Base-by-base conservation (phyloP, 37 sponge, comb jelly and placozoan genomes). In the Bolinopsis microptera region DNA sequence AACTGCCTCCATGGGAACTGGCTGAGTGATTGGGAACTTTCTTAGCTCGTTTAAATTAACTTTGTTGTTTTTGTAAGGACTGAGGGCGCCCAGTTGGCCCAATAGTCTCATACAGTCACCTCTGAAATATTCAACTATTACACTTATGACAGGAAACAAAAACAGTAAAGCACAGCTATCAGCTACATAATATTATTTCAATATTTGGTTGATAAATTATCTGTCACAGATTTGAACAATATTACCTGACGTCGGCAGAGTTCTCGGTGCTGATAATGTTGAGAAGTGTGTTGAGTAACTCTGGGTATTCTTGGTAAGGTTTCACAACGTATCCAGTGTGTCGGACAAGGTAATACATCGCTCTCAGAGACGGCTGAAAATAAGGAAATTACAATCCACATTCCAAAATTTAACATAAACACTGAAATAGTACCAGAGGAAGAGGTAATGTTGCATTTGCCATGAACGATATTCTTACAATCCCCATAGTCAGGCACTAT, bases 11-110 rank as follows among this genome's bases (percentile, higher is more conserved):
- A 36, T 33, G 37, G 82, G 82, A 8, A 80, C 82, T 28, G 82
- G 82, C 22, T 80, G 82, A 36, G 82, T 80, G 37, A 80, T 33
- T 0, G 82, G 82, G 38, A 80, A 80, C 82, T 80, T 80, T 34
- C 38, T 80, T 36, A 80, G 22, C 23, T 80, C 82, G 38, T 80
- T 92, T 16, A 67, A 38, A 68, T 92, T 69, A 67, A 41, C 48
- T 33, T 33, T 80, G 93, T 96, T 96, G 93, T 95, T 94, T 70
- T 98, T 98, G 95, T 98, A 96, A 0, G 99, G 99, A 94, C 97
- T 97, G 39, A 98, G 95, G 18, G 99, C 99, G 36, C 99, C 99
- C 28, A 98, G 94, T 21, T 97, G 94, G 28, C 99, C 99, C 40
- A 98, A 93, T 25, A 98, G 95, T 8, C 97, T 83, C 22, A 98